Evolutionary conservation across 2,113 vertebrate genomes (phyloP).

Genomic region (Erinaceus europaeus): DNA sequence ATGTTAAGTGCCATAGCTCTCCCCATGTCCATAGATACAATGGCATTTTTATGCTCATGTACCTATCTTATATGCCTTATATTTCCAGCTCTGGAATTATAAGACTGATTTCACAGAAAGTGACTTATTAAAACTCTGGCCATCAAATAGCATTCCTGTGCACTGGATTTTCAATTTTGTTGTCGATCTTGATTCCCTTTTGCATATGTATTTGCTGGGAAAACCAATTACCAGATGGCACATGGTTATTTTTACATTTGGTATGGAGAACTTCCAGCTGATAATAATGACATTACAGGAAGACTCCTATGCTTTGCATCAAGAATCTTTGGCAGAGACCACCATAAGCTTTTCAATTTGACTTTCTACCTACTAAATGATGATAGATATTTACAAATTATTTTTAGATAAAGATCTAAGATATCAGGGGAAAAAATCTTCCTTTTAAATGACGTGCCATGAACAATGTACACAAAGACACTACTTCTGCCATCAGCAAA

Average conservation of each 20-base stretch:
- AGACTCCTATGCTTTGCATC: constrained; percentile 73
- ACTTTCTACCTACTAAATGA: constrained; percentile 45
- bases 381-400: constrained; percentile 64
- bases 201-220: constrained; percentile 78
- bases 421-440: constrained; percentile 33
- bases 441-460: constrained; percentile 9
- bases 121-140: constrained; percentile 68
- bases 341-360: constrained; percentile 59
- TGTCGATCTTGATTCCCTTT: constrained; percentile 77
- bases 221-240: constrained; percentile 81
- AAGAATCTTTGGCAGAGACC: constrained; percentile 71
- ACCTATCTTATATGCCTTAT: constrained; percentile 30
- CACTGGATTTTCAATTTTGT: constrained; percentile 72
- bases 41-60: constrained; percentile 26
- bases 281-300: constrained; percentile 81
- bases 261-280: constrained; percentile 79
- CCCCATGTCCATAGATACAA: constrained; percentile 45
- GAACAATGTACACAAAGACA: constrained; percentile 46
- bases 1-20: constrained; percentile 49
- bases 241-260: constrained; percentile 80
- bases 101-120: constrained; percentile 68
- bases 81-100: constrained; percentile 6
- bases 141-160: constrained; percentile 63
- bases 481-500: constrained; percentile 4
- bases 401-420: constrained; percentile 34